Evolutionary conservation across 1,140 invertebrate species (phyloP).

Genomic region (Drosophila equinoxialis): DNA sequence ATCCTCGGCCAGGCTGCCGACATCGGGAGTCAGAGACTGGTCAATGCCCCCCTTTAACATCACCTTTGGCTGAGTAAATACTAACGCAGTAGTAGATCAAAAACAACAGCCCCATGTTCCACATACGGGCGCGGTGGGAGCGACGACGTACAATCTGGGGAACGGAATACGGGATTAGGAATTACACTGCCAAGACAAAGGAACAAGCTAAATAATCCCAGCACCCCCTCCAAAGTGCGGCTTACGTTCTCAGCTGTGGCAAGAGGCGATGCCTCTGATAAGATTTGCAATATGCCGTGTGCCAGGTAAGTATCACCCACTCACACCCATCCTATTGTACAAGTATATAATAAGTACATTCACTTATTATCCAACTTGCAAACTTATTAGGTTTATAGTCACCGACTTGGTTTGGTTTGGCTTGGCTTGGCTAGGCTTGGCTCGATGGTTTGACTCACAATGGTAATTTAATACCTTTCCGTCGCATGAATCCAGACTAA

Average conservation of each 20-base stretch:
- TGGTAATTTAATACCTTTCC: constrained; percentile 49
- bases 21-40: constrained; percentile 40
- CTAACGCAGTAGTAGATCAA: constrained; percentile 79
- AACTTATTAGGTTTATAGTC: constrained; percentile 55
- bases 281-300: constrained; percentile 15
- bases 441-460: constrained; percentile 24
- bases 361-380: constrained; percentile 27
- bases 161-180: constrained; percentile 6
- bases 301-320: constrained; percentile 29
- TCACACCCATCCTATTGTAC: constrained; percentile 6
- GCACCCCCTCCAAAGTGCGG: constrained; percentile 27
- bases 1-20: constrained; percentile 50
- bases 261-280: constrained; percentile 36
- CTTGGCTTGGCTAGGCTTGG: constrained; percentile 19
- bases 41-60: constrained; percentile 37
- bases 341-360: background rate
- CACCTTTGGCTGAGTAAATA: constrained; percentile 75
- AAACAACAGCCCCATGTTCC: constrained; percentile 80
- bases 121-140: constrained; percentile 75
- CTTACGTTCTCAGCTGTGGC: constrained; percentile 35
- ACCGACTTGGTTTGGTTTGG: constrained; percentile 43
- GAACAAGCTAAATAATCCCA: constrained; percentile 16
- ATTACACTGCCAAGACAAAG: constrained; percentile 34
- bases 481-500: constrained; percentile 6
- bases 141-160: constrained; percentile 67